Evolutionary conservation across 2,888 invertebrate species (phyloP).

Genomic region (Synergus japonicus): DNA sequence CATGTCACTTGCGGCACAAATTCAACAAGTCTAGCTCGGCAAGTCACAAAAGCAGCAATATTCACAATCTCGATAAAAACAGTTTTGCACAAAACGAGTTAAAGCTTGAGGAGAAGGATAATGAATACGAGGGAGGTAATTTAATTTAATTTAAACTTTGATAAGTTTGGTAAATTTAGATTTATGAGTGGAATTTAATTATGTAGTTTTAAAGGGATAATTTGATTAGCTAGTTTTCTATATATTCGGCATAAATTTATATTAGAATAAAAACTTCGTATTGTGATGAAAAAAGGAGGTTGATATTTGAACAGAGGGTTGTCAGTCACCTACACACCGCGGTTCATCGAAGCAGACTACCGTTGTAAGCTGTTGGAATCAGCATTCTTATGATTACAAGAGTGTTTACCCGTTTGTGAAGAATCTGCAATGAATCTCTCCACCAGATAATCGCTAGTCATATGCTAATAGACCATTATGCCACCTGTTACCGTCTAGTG

Average conservation of each 20-base stretch:
- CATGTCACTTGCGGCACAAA: too few species aligned
- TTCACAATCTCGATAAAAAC: too few species aligned
- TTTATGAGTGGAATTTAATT: too few species aligned
- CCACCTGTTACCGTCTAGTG: slow-evolving; percentile 23
- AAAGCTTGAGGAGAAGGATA: too few species aligned
- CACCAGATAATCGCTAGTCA: slow-evolving; percentile 54
- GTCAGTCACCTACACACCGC: slow-evolving; percentile 33
- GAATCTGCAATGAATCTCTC: slow-evolving; percentile 53
- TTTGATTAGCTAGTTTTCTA: too few species aligned
- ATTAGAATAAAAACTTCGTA: neutral
- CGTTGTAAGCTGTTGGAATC: slow-evolving; percentile 45
- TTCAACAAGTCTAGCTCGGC: too few species aligned
- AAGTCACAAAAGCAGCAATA: too few species aligned
- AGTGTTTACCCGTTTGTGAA: slow-evolving; percentile 58
- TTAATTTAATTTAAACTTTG: too few species aligned
- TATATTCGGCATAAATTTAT: neutral
- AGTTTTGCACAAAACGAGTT: too few species aligned
- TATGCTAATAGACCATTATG: slow-evolving; percentile 60
- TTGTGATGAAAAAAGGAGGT: neutral
- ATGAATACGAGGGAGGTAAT: too few species aligned
- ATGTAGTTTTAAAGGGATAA: too few species aligned
- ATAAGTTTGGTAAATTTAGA: too few species aligned
- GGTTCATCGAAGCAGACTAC: slow-evolving; percentile 53
- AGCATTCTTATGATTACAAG: slow-evolving; percentile 53
- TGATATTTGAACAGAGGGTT: neutral